Conservation (phyloP, 2,113 vertebrate species). For the Calcarius ornatus region DNA sequence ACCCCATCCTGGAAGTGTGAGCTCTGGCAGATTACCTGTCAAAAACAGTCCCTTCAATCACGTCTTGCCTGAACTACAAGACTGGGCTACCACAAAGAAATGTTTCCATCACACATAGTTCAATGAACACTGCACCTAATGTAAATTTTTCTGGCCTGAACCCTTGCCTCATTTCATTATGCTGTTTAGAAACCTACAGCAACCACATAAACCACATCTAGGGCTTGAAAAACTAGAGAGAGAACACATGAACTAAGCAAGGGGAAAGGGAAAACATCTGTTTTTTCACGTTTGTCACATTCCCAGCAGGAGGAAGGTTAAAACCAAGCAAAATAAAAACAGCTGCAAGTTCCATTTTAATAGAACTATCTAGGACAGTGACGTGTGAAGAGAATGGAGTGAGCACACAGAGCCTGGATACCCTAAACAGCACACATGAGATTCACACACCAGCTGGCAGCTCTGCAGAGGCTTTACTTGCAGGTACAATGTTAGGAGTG, state of each 20-base stretch:
- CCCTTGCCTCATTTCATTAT: background rate
- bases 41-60: background rate
- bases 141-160: background rate
- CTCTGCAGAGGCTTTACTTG: background rate
- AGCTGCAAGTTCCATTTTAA: background rate
- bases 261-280: background rate
- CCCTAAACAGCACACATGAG: background rate
- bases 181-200: background rate
- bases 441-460: background rate
- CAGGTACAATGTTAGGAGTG: background rate
- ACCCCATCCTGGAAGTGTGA: fast-evolving
- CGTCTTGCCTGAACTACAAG: background rate
- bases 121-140: background rate
- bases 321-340: background rate
- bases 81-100: background rate
- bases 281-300: background rate
- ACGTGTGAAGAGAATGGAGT: background rate
- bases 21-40: background rate
- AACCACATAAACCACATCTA: background rate
- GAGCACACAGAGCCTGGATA: background rate
- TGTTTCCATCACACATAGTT: fast-evolving
- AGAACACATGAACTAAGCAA: background rate
- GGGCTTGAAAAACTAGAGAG: background rate
- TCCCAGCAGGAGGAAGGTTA: background rate
- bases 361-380: background rate